phyloP scores from a whole-genome alignment of 2,888 invertebrate genomes.

The Pheosia gnoma region DNA sequence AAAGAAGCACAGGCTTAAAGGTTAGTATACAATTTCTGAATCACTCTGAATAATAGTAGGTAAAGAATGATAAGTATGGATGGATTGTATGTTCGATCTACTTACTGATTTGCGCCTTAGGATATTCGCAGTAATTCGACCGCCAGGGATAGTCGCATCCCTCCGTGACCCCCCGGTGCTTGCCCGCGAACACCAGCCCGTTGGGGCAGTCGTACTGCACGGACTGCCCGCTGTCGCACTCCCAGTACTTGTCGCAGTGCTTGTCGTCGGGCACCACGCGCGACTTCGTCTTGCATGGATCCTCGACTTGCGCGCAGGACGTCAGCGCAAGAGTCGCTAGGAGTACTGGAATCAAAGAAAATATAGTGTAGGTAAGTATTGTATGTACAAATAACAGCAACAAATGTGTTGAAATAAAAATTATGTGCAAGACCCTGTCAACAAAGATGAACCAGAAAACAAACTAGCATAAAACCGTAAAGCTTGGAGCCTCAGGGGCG shows the following conservation, averaged over 20 bases:
- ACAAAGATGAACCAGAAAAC: too few relatives aligned
- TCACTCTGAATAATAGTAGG: too few relatives aligned
- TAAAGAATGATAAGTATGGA: too few relatives aligned
- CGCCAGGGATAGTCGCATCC: slow-evolving; percentile 96
- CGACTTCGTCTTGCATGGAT: slow-evolving; percentile 92
- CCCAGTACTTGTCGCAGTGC: slow-evolving; percentile 93
- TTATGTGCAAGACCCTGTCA: too few relatives aligned
- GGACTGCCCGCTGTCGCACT: slow-evolving; percentile 92
- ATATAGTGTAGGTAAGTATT: not conserved
- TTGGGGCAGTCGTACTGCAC: slow-evolving; percentile 95
- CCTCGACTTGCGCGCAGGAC: slow-evolving; percentile 82
- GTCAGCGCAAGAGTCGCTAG: slow-evolving; percentile 52
- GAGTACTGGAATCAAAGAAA: slow-evolving; percentile 55
- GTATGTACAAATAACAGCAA: too few relatives aligned
- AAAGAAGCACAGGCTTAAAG: too few relatives aligned
- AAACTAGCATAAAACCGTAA: too few relatives aligned
- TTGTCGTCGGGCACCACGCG: slow-evolving; percentile 90
- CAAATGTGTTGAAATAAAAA: too few relatives aligned
- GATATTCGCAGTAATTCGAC: slow-evolving; percentile 92
- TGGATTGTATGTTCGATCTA: slow-evolving; percentile 54
- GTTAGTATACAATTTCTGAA: too few relatives aligned
- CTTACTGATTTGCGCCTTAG: slow-evolving; percentile 87
- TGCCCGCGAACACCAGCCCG: slow-evolving; percentile 94
- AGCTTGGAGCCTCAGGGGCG: too few relatives aligned
- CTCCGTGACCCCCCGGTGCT: slow-evolving; percentile 93